Evolutionary conservation across 2,113 vertebrate species (phyloP).

Genomic region (Mesembrinibis cayennensis): DNA sequence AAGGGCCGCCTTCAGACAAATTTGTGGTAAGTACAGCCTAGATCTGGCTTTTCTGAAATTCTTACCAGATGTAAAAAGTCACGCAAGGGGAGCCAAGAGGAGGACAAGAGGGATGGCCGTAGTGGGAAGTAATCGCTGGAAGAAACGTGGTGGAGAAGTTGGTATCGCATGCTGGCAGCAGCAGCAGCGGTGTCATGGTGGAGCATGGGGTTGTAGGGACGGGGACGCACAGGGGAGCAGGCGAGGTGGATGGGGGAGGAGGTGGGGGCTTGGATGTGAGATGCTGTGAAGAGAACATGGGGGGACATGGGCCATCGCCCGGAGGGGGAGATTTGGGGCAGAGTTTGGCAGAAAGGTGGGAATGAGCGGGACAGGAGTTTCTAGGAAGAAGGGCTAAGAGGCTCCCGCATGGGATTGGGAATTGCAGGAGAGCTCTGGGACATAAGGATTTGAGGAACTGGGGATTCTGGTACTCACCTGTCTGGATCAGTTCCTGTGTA

Average conservation of each 20-base stretch:
- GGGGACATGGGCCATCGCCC: not conserved
- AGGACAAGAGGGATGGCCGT: not conserved
- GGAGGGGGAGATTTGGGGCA: not conserved
- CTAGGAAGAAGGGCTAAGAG: not conserved
- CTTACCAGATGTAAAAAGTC: not conserved
- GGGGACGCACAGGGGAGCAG: not conserved
- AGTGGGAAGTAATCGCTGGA: not conserved
- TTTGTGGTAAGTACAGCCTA: not conserved
- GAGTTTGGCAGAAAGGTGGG: not conserved
- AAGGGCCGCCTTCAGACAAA: not conserved
- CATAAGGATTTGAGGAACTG: not conserved
- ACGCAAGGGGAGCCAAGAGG: not conserved
- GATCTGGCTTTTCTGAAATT: not conserved
- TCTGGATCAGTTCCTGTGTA: not conserved
- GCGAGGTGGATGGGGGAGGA: not conserved
- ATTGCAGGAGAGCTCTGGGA: not conserved
- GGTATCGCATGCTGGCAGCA: not conserved
- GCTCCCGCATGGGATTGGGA: not conserved
- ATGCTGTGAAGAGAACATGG: not conserved
- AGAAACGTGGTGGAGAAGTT: not conserved
- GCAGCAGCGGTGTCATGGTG: not conserved
- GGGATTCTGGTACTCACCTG: not conserved
- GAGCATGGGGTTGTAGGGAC: not conserved
- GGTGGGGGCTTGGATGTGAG: not conserved
- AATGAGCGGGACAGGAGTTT: not conserved